Evolutionary conservation across 2,113 vertebrate species (phyloP).

Genomic region (Myrmecophaga tridactyla): DNA sequence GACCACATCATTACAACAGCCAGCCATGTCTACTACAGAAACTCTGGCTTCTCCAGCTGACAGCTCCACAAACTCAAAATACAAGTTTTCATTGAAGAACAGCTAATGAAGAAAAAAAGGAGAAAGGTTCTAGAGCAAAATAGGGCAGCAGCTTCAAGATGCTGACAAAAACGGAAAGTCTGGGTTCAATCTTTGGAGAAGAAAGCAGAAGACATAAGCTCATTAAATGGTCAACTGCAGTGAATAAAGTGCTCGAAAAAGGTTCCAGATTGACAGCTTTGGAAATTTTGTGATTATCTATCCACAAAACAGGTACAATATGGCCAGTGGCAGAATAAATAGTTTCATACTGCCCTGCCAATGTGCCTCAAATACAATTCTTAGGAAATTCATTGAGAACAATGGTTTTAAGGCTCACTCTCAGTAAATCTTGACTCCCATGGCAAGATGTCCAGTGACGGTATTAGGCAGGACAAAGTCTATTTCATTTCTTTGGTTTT

Average conservation of each 20-base stretch:
- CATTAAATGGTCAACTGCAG: too few species aligned
- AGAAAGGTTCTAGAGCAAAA: too few species aligned
- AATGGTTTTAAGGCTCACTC: slow-evolving; percentile 35
- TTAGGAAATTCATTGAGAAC: not conserved
- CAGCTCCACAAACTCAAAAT: too few species aligned
- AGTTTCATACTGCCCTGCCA: slow-evolving; percentile 64
- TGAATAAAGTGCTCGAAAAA: slow-evolving; percentile 73
- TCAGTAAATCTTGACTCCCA: not conserved
- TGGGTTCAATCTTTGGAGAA: too few species aligned
- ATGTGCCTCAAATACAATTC: slow-evolving; percentile 66
- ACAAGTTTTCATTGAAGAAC: too few species aligned
- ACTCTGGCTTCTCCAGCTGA: too few species aligned
- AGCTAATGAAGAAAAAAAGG: too few species aligned
- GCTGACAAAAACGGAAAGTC: too few species aligned
- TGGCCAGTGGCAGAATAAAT: slow-evolving; percentile 70
- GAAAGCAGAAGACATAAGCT: too few species aligned
- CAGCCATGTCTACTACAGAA: too few species aligned
- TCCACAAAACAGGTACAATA: slow-evolving; percentile 72
- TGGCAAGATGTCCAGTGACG: slow-evolving; percentile 28
- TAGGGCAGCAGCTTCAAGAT: too few species aligned
- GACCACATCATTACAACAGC: too few species aligned
- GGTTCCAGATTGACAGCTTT: slow-evolving; percentile 78
- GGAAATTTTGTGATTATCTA: slow-evolving; percentile 77
- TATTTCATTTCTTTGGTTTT: not conserved
- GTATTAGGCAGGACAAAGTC: not conserved